phyloP scores from a whole-genome alignment of 2,797 vertebrate species.

The Enteromius anoplus region DNA sequence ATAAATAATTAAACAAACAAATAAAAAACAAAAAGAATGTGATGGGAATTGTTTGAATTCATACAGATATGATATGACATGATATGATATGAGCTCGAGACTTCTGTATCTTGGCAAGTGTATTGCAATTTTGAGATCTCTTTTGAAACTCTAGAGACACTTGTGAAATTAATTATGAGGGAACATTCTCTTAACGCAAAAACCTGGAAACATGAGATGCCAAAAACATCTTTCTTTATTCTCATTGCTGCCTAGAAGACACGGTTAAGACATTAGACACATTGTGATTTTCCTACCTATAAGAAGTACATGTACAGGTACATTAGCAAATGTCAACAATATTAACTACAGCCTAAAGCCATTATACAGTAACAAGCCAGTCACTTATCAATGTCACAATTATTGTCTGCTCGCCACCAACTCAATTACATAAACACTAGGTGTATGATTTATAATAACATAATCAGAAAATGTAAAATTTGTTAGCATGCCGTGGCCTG shows the following conservation, averaged over 20 bases:
- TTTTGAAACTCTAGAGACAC: background rate
- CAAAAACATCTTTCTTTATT: background rate
- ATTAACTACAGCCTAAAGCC: background rate
- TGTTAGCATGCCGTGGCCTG: background rate
- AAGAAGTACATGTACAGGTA: too few species aligned
- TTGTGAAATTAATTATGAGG: background rate
- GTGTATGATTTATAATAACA: background rate
- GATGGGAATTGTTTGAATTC: background rate
- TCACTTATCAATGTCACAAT: slow-evolving; percentile 21
- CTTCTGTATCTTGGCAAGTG: background rate
- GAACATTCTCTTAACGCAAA: background rate
- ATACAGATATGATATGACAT: background rate
- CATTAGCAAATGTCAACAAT: slow-evolving; percentile 5
- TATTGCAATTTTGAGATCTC: background rate
- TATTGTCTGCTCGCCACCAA: background rate
- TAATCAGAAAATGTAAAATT: slow-evolving; percentile 30
- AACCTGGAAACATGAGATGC: background rate
- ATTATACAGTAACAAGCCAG: background rate
- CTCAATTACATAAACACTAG: slow-evolving; percentile 6
- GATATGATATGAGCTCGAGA: background rate
- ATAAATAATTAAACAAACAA: background rate
- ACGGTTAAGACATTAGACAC: background rate
- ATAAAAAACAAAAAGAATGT: background rate
- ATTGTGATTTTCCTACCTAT: background rate
- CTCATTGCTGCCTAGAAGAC: background rate